A percentile compares a stretch with the other conserved stretches of the same genome.
phyloP scores from a whole-genome alignment of 2,888 invertebrate genomes.

The Dione vanillae region DNA sequence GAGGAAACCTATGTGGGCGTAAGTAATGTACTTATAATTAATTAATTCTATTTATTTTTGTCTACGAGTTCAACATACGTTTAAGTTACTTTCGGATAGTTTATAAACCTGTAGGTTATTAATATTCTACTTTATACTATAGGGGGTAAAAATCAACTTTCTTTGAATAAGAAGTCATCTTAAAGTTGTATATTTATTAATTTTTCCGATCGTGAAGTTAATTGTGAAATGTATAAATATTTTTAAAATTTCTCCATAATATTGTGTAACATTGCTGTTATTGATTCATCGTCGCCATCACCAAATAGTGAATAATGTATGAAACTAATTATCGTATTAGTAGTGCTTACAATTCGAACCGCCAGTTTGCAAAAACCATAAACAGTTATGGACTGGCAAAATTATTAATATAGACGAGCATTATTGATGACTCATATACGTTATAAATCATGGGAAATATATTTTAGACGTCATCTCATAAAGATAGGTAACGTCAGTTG shows the following conservation, averaged over 20 bases:
- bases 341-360: neutral
- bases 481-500: conserved; percentile 20
- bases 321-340: neutral
- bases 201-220: too few relatives aligned
- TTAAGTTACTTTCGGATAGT: too few relatives aligned
- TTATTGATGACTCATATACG: conserved; percentile 1
- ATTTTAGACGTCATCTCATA: conserved; percentile 14
- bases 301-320: conserved; percentile 12
- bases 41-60: too few relatives aligned
- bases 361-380: conserved; percentile 5
- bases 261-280: neutral
- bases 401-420: conserved; percentile 13
- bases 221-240: too few relatives aligned
- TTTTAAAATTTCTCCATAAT: neutral
- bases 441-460: conserved; percentile 27
- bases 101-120: too few relatives aligned
- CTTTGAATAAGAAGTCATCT: too few relatives aligned
- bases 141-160: too few relatives aligned
- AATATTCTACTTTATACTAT: too few relatives aligned
- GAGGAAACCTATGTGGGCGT: too few relatives aligned
- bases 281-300: neutral
- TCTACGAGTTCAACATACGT: too few relatives aligned
- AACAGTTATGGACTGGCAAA: conserved; percentile 12
- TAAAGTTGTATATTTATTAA: too few relatives aligned
- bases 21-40: too few relatives aligned